A percentile compares a stretch with the other conserved stretches of the same genome.
These are phyloP conservation scores for Andricus quercusramuli DNA, from an alignment of 2,888 invertebrate species.

Conservation along the genomic window DNA sequence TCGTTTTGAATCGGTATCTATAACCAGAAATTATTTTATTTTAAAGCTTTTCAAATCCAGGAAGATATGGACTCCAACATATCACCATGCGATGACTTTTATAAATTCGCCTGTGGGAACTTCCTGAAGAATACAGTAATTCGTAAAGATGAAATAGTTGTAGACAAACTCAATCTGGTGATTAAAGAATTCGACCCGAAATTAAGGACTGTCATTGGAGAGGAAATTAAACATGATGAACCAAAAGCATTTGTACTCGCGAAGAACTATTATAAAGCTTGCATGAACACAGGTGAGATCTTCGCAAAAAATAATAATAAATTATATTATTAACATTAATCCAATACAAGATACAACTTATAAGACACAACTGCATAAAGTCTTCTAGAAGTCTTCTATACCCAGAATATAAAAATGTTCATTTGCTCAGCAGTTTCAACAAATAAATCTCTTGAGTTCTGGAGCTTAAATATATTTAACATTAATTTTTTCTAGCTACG, in stretches of 20 bases:
- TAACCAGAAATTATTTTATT: background rate
- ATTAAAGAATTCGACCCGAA: conserved; percentile 88
- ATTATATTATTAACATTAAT: no score
- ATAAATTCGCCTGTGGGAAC: conserved; percentile 88
- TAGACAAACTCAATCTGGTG: conserved; percentile 87
- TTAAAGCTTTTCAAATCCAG: conserved; percentile 84
- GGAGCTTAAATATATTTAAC: no score
- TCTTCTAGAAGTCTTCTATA: no score
- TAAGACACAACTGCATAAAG: background rate
- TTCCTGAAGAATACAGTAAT: conserved; percentile 86
- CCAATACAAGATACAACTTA: no score
- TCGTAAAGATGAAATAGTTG: conserved; percentile 89
- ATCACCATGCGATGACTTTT: conserved; percentile 91
- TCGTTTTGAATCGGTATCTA: background rate
- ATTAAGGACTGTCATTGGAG: conserved; percentile 85
- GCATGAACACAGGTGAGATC: conserved; percentile 91
- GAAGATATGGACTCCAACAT: conserved; percentile 85
- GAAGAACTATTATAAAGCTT: conserved; percentile 90
- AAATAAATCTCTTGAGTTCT: no score
- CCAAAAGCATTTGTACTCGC: conserved; percentile 87
- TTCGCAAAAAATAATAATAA: background rate
- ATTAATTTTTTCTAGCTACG: conserved; percentile 80
- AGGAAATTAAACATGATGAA: conserved; percentile 81
- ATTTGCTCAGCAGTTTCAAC: no score
- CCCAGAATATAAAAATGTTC: no score